Evolutionary conservation across 2,797 vertebrate species (phyloP).

Genomic region (Microchirus variegatus): DNA sequence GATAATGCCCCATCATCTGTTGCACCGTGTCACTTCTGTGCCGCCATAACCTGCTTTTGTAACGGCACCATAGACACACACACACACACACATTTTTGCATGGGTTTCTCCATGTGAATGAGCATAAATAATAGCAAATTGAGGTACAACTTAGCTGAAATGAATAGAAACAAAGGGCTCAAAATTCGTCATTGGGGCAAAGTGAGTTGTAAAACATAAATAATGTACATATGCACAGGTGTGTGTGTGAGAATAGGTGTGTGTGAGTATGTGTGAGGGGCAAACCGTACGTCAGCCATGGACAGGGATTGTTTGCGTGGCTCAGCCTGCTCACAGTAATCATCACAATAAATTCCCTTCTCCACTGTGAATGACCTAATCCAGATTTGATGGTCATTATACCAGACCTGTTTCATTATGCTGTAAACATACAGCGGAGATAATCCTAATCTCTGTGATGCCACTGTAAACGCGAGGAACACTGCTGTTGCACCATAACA

Average conservation of each 20-base stretch:
- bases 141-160: too few species aligned
- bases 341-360: constrained; percentile 59
- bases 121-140: not conserved
- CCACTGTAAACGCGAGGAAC: constrained; percentile 63
- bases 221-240: not conserved
- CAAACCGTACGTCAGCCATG: constrained; percentile 22
- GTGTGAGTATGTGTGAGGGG: constrained; percentile 36
- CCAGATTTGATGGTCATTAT: constrained; percentile 80
- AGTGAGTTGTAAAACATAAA: not conserved
- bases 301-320: constrained; percentile 42
- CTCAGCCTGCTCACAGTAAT: constrained; percentile 68
- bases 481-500: constrained; percentile 34
- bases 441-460: constrained; percentile 78
- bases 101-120: constrained; percentile 24
- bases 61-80: constrained; percentile 59
- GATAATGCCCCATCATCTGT: constrained; percentile 84
- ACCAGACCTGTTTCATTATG: constrained; percentile 74
- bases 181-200: not conserved
- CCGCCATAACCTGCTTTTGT: constrained; percentile 73
- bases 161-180: too few species aligned
- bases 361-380: constrained; percentile 76
- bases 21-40: constrained; percentile 80
- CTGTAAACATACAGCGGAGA: constrained; percentile 73
- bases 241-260: constrained; percentile 17
- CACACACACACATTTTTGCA: constrained; percentile 10